Conservation (phyloP, 1,140 invertebrate genomes). For the Platyscapa corneri region DNA sequence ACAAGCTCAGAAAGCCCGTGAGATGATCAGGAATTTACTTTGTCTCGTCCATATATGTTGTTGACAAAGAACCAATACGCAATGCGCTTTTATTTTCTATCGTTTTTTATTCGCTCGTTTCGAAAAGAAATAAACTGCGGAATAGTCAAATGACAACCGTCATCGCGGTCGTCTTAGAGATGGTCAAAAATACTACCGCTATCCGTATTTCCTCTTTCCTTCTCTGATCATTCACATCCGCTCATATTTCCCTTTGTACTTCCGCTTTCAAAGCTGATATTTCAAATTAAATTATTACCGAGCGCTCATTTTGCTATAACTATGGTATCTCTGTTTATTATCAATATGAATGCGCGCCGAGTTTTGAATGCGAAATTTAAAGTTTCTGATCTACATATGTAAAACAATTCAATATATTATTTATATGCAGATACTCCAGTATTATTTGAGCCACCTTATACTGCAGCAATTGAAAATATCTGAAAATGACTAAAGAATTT, state of each 20-base stretch:
- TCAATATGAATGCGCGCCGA: background rate
- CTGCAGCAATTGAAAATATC: background rate
- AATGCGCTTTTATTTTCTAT: background rate
- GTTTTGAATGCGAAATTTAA: background rate
- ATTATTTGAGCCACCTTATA: background rate
- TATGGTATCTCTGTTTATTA: background rate
- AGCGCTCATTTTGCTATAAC: conserved; percentile 9
- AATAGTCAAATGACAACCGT: background rate
- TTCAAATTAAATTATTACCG: conserved; percentile 35
- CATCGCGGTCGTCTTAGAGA: background rate
- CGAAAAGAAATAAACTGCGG: background rate
- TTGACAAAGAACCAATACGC: background rate
- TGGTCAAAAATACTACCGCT: background rate
- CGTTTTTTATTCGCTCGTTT: background rate
- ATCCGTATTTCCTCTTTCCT: background rate
- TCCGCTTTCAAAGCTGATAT: conserved; percentile 9
- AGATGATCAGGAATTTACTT: conserved; percentile 59
- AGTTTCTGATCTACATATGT: background rate
- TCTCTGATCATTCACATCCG: background rate
- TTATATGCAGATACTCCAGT: no score
- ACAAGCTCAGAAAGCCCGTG: conserved; percentile 40
- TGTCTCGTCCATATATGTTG: conserved; percentile 42
- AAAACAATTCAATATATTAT: background rate
- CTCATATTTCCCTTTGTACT: conserved; percentile 33
- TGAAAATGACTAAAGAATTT: no score